Conservation (phyloP, 2,888 invertebrate species). For the Protophormia terraenovae region DNA sequence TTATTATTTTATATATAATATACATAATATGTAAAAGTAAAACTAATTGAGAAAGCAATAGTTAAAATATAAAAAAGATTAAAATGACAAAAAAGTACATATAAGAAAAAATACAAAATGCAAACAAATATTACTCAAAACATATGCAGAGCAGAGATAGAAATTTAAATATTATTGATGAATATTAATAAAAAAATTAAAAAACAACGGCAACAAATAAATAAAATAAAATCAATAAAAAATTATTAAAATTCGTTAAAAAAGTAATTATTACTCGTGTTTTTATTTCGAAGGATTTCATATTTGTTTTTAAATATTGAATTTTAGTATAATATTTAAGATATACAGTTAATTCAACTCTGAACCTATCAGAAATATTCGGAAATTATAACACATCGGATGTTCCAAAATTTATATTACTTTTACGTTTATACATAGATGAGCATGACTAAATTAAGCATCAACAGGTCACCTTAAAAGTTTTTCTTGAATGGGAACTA, state of each 20-base stretch:
- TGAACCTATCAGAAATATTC: too few species aligned
- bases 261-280: background rate
- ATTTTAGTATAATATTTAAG: too few species aligned
- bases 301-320: too few species aligned
- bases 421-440: too few species aligned
- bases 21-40: background rate
- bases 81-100: constrained; percentile 12
- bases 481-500: too few species aligned
- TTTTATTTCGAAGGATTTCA: background rate
- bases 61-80: constrained; percentile 18
- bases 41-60: constrained; percentile 31
- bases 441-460: too few species aligned
- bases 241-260: constrained; percentile 63
- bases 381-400: too few species aligned
- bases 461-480: too few species aligned
- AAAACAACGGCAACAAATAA: constrained; percentile 14
- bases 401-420: too few species aligned
- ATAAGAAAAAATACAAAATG: constrained; percentile 25
- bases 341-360: too few species aligned
- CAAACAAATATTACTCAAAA: constrained; percentile 38
- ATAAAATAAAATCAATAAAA: constrained; percentile 29
- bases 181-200: constrained; percentile 1
- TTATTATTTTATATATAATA: constrained; percentile 24
- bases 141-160: constrained; percentile 47
- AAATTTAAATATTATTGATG: constrained; percentile 33